Percentiles rank a stretch among this genome's conserved stretches.
These are phyloP conservation scores for Sebastes matsubarae DNA, from an alignment of 2,797 vertebrate species.

Conservation along the genomic window DNA sequence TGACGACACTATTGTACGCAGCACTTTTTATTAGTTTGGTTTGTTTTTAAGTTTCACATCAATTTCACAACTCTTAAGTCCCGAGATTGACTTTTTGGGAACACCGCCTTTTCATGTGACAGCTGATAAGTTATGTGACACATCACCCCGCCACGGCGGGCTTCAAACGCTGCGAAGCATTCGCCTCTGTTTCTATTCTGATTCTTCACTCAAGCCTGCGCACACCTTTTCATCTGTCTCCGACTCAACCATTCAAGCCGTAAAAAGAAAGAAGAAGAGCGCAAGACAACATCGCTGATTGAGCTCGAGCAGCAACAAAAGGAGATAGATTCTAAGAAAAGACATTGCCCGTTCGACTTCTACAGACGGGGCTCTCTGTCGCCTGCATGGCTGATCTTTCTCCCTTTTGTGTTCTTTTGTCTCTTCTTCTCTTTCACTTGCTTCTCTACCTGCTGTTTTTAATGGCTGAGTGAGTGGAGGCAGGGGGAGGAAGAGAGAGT, in stretches of 20 bases:
- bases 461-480: conserved; percentile 50
- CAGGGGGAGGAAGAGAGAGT: conserved; percentile 19
- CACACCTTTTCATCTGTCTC: conserved; percentile 49
- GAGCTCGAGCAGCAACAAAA: conserved; percentile 52
- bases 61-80: neutral
- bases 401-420: conserved; percentile 36
- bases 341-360: conserved; percentile 32
- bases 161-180: conserved; percentile 43
- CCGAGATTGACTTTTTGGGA: conserved; percentile 46
- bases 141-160: conserved; percentile 20
- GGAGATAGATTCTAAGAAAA: conserved; percentile 43
- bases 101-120: conserved; percentile 30
- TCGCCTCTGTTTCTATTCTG: conserved; percentile 51
- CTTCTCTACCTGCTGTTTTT: conserved; percentile 56
- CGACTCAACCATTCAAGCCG: conserved; percentile 26
- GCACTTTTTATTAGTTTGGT: neutral
- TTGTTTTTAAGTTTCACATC: neutral
- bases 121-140: conserved; percentile 43
- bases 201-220: conserved; percentile 59
- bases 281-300: conserved; percentile 35
- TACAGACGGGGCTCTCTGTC: conserved; percentile 28
- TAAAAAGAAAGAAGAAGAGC: neutral
- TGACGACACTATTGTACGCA: too few relatives aligned
- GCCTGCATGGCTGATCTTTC: conserved; percentile 47
- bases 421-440: conserved; percentile 39